Evolutionary conservation across 2,797 vertebrate genomes (phyloP).

Genomic region (Meda fulgida): DNA sequence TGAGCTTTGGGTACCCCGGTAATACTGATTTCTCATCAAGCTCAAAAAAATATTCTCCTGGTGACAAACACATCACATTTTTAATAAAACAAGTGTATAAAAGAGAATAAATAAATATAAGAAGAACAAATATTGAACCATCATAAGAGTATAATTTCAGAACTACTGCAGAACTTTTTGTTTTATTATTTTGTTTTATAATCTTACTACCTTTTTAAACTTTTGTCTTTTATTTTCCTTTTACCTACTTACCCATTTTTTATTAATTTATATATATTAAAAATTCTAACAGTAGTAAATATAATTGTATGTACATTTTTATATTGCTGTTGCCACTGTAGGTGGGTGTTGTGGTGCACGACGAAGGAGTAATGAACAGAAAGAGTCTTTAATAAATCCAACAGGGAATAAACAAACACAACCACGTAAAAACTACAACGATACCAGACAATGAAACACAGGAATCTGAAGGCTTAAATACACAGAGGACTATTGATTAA

Average conservation of each 20-base stretch:
- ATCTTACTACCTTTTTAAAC: not conserved
- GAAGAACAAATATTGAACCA: not conserved
- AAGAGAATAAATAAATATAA: not conserved
- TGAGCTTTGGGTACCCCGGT: conserved; percentile 85
- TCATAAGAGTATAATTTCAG: not conserved
- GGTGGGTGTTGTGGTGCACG: not conserved
- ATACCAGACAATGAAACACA: not conserved
- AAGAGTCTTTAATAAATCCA: not conserved
- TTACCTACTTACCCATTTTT: not conserved
- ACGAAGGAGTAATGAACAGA: not conserved
- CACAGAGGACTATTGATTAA: not conserved
- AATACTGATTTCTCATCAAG: conserved; percentile 76
- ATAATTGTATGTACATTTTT: not conserved
- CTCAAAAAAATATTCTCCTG: conserved; percentile 86
- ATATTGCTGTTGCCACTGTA: not conserved
- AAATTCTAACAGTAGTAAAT: not conserved
- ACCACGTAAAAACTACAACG: not conserved
- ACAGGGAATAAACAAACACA: not conserved
- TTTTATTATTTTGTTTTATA: not conserved
- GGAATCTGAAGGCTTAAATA: not conserved
- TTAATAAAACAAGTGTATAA: not conserved
- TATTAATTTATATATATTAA: not conserved
- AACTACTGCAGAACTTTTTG: not conserved
- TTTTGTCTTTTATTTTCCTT: not conserved
- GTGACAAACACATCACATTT: conserved; percentile 17